A percentile compares a stretch with the other conserved stretches of the same genome.
Evolutionary conservation across 2,113 vertebrate genomes (phyloP).

Genomic region (Bubo scandiacus): DNA sequence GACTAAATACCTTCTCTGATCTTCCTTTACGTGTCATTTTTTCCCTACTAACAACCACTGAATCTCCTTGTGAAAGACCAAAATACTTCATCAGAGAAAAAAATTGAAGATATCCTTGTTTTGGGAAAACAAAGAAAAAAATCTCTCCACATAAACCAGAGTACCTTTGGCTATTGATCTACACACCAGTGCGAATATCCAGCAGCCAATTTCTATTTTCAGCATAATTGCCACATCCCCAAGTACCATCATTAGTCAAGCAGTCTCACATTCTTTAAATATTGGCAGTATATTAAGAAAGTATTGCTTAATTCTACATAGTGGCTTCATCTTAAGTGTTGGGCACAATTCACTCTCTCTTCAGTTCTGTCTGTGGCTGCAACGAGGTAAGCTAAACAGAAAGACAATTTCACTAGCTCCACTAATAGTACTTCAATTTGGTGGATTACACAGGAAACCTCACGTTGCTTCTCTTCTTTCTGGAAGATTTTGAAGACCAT

Average conservation of each 20-base stretch:
- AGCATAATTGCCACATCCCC: neutral
- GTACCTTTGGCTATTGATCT: neutral
- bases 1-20: neutral
- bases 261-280: neutral
- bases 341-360: neutral
- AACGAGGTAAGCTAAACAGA: neutral
- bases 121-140: neutral
- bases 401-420: neutral
- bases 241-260: neutral
- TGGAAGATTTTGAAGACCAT: neutral
- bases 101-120: neutral
- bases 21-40: neutral
- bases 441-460: neutral
- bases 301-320: neutral
- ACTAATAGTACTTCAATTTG: neutral
- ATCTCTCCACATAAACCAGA: neutral
- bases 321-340: neutral
- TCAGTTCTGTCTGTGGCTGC: neutral
- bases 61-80: neutral
- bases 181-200: neutral
- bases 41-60: neutral
- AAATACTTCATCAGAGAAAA: neutral
- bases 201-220: neutral
- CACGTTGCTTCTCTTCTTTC: neutral
- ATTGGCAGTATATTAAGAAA: neutral